A percentile compares a stretch with the other conserved stretches of the same genome.
Evolutionary conservation across 2,888 invertebrate genomes (phyloP).

Genomic region (Ernsta delagoae): DNA sequence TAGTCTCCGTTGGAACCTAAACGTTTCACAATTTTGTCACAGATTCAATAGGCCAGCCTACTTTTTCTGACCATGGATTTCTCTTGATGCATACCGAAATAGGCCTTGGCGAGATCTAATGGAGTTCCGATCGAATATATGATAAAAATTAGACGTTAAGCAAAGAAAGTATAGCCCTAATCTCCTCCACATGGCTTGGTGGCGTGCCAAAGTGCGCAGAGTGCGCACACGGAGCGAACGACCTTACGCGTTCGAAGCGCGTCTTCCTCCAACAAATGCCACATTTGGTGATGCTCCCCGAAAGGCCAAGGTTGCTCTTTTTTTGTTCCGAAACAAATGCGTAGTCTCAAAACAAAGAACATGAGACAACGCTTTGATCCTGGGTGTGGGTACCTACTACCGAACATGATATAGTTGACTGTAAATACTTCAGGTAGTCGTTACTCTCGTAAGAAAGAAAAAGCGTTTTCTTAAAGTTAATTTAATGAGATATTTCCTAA

Average conservation of each 20-base stretch:
- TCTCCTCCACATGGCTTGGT: constrained; percentile 41
- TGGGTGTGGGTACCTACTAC: too few relatives aligned
- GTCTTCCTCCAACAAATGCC: constrained; percentile 49
- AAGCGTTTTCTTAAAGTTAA: too few relatives aligned
- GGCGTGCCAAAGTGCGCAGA: constrained; percentile 44
- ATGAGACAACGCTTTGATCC: background rate
- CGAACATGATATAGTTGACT: too few relatives aligned
- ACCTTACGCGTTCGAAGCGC: constrained; percentile 46
- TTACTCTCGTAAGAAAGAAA: too few relatives aligned
- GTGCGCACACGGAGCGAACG: constrained; percentile 49
- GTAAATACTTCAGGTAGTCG: too few relatives aligned
- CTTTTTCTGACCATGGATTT: background rate
- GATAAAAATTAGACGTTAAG: background rate
- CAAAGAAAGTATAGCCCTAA: constrained; percentile 11
- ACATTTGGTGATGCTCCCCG: constrained; percentile 47
- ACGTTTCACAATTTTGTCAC: constrained; percentile 3
- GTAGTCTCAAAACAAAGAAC: constrained; percentile 27
- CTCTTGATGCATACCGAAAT: background rate
- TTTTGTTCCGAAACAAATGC: constrained; percentile 29
- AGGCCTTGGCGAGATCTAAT: background rate
- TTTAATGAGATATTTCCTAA: too few relatives aligned
- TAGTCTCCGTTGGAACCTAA: background rate
- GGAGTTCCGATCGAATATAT: background rate
- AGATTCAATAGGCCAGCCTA: background rate
- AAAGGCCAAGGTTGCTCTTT: constrained; percentile 42